Conservation (phyloP, 2,888 invertebrate genomes). For the Acholoe squamosa region DNA sequence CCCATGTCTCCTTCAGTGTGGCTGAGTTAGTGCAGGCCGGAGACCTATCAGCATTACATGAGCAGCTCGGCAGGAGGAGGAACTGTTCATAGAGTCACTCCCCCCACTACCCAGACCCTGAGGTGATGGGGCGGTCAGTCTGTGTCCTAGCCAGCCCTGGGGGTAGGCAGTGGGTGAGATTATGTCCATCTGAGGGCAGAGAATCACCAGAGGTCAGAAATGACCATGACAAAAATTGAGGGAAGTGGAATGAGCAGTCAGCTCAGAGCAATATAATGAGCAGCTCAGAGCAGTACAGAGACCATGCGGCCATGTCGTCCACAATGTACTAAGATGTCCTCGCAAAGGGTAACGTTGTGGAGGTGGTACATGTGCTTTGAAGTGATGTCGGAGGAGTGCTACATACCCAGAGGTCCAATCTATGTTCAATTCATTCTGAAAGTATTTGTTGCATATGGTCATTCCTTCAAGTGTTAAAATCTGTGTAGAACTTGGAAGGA, state of each 20-base stretch:
- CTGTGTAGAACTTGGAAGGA: too few species aligned
- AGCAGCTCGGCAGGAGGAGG: neutral
- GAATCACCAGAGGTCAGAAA: neutral
- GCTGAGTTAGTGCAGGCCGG: constrained; percentile 22
- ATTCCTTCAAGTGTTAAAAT: too few species aligned
- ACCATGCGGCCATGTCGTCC: too few species aligned
- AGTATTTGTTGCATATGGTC: too few species aligned
- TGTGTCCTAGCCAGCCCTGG: neutral
- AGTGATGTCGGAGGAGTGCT: too few species aligned
- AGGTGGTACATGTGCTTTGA: too few species aligned
- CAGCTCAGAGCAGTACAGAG: neutral
- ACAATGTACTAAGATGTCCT: too few species aligned
- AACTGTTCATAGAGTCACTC: neutral
- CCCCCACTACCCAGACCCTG: neutral
- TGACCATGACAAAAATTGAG: neutral
- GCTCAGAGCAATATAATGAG: neutral
- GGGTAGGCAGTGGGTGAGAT: neutral
- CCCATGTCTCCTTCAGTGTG: neutral
- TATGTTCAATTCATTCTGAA: too few species aligned
- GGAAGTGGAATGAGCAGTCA: neutral
- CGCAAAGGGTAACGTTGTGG: too few species aligned
- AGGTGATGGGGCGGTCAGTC: neutral
- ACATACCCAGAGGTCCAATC: too few species aligned
- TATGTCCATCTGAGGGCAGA: neutral
- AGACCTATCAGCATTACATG: constrained; percentile 29